Evolutionary conservation across 2,113 vertebrate species (phyloP).

Genomic region (Australoheros scitulus): DNA sequence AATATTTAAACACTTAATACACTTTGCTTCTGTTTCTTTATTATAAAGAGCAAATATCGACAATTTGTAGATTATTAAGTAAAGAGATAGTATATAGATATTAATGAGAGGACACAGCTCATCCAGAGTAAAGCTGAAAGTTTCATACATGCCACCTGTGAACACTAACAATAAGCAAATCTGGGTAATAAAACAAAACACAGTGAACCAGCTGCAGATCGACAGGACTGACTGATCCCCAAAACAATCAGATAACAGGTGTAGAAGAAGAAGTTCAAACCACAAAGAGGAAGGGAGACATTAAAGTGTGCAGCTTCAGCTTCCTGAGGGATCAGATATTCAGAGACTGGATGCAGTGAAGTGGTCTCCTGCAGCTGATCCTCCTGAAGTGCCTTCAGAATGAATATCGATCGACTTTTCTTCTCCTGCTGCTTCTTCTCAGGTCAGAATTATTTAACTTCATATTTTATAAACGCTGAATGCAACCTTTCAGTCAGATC

Average conservation of each 20-base stretch:
- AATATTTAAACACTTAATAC: no score
- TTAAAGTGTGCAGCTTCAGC: neutral
- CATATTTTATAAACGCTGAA: neutral
- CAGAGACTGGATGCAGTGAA: neutral
- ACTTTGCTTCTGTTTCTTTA: neutral
- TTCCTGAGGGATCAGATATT: neutral
- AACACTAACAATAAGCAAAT: no score
- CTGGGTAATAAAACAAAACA: no score
- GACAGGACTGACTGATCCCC: neutral
- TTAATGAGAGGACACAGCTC: neutral
- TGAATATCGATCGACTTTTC: neutral
- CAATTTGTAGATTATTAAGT: neutral
- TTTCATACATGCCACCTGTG: no score
- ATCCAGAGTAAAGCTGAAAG: no score
- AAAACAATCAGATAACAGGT: neutral
- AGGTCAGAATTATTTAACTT: neutral
- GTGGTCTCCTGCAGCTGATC: neutral
- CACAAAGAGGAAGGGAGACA: neutral
- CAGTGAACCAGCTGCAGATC: neutral
- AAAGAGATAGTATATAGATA: neutral
- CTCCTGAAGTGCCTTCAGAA: neutral
- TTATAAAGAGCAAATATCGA: neutral
- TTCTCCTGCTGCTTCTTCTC: neutral
- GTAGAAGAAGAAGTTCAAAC: accelerated
- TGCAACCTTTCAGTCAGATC: neutral